Base-by-base conservation (phyloP, 2,113 vertebrate genomes). In the Cheirogaleus medius region DNA sequence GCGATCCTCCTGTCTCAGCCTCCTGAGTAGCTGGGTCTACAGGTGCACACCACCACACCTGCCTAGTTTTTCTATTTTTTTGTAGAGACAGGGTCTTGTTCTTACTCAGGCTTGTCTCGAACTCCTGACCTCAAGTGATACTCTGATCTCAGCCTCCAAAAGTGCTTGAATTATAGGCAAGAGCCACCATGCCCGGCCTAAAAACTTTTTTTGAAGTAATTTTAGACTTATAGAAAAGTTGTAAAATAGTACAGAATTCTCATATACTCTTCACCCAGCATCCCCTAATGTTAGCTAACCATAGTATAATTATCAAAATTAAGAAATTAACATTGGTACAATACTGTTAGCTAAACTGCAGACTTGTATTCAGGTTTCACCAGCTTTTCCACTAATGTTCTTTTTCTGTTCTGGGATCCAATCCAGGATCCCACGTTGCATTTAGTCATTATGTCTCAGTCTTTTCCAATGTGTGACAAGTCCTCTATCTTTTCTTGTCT, bases 141-240 rank as follows among this genome's bases (percentile, higher is more conserved):
- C 25, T 60, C 25, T 27, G 17, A 25, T 25, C 3, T 11, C 58
- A 11, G 52, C 58, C 25, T 60, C 25, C 9, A 1, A 60, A 27
- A 60, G 58, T 60, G 58, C 58, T 60, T 27, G 9, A 1, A 60
- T 60, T 27, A 60, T 25, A 64, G 29, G 21, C 29, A 32, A 23
- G 12, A 32, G 12, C 11, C 27, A 34, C 49, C 14, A 10, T 27
- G 6, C 32, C 29, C 6, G 3, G 25, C 63, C 63, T 10, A 37
- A 91, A 78, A 81, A 47, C 3, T 27, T 81, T 68, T n/a, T 90
- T 87, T 77, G 44, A 58, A 86, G 56, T 90, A 94, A 68, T 69
- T 91, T 94, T 80, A 84, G 52, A 84, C 29, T 84, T 85, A 58
- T 0, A 87, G 42, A 66, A 90, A 90, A 93, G 49, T 91, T 91